Evolutionary conservation across 2,797 vertebrate genomes (phyloP).

Genomic region (Crypturellus tataupa): DNA sequence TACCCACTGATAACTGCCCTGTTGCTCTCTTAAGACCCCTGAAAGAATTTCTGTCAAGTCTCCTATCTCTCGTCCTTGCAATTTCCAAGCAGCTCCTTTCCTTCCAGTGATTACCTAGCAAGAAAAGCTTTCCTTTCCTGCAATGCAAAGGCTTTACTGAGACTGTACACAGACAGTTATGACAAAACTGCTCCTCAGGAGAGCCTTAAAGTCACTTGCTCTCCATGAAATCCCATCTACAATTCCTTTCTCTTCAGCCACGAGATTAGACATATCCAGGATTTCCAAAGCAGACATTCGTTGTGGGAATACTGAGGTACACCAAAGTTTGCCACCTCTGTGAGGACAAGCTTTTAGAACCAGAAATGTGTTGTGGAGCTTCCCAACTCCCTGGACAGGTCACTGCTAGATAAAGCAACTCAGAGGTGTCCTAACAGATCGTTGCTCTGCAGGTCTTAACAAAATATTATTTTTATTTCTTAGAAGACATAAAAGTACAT

Average conservation of each 20-base stretch:
- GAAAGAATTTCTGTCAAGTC: neutral
- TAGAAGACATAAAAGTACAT: neutral
- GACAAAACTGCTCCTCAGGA: neutral
- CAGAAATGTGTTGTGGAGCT: neutral
- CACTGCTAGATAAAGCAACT: neutral
- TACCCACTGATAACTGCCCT: neutral
- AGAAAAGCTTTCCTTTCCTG: neutral
- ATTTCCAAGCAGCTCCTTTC: neutral
- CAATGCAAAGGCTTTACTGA: neutral
- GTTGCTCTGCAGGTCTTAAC: rapidly evolving
- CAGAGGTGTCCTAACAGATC: neutral
- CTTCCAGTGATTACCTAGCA: neutral
- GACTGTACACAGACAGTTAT: neutral
- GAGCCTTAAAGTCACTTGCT: neutral
- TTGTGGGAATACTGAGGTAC: rapidly evolving
- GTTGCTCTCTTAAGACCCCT: neutral
- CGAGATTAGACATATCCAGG: neutral
- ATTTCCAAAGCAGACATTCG: neutral
- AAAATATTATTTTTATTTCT: neutral
- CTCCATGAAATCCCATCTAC: neutral
- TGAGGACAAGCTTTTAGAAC: neutral
- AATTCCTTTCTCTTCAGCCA: neutral
- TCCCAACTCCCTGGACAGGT: neutral
- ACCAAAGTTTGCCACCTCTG: neutral
- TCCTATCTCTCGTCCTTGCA: neutral